Evolutionary conservation across 2,797 vertebrate genomes (phyloP), one percentile per base, ranked within the genome.

Genomic region (Linurgus olivaceus): DNA sequence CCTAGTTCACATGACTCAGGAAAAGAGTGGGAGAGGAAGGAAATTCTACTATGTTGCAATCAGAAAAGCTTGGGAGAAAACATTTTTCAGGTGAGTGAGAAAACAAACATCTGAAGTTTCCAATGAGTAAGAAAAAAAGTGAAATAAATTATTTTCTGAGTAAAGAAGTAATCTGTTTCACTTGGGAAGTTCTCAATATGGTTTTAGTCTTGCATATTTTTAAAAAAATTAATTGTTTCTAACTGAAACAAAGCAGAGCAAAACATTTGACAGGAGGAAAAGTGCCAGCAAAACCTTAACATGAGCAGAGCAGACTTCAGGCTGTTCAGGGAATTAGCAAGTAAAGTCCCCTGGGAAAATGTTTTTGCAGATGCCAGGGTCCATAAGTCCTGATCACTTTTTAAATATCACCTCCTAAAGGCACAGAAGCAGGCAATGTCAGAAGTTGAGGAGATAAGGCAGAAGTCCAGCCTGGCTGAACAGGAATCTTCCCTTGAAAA

Each of bases 61-160:
- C 0, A 0, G 28, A 50, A 59, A 78, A 72, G 23, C 79, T 86
- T 58, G 79, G 48, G 63, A 96, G 62, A 90, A 83, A 76, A 90
- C 33, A 29, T 16, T 31, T 50, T 63, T 81, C 83, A 91, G 79
- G 59, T 96, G 83, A 84, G 76, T 86, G 74, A 92, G 86, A 90
- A 88, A 90, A 66, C 23, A 91, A 85, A 59, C 26, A 83, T 29
- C 19, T 70, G 26, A 90, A 88, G 51, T 94, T 96, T 92, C 77
- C 90, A 79, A n/a, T 76, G 73, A 93, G 33, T 81, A 93, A 86
- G 47, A 62, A 84, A 93, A 94, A 91, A 87, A 48, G n/a, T 11
- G 3, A 80, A 80, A 80, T 33, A 84, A 90, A 88, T 83, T 62
- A 13, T 44, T 81, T 88, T 84, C 51, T 91, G 73, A 90, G 73